Base-by-base conservation (phyloP, 2,888 invertebrate species). In the Cerceris ruficornis region DNA sequence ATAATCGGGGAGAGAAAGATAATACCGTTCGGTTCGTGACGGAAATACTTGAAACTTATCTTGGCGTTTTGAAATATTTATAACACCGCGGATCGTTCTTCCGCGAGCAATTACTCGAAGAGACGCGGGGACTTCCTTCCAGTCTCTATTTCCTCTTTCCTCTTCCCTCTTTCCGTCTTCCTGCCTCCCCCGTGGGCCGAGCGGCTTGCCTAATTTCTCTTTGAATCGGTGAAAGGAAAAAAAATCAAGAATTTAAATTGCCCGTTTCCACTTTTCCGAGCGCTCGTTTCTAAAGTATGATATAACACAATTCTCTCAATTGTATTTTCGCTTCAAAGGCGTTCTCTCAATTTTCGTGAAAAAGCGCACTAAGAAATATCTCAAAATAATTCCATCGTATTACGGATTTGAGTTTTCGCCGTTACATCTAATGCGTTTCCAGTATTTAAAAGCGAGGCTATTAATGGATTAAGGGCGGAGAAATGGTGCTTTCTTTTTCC, bases 61-160 rank as follows among this genome's bases (percentile, higher is more conserved):
- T 14, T 54, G 52, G 67, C 54, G 71, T 60, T 57, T 60, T 57
- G 13, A 74, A 8, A 11, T 43, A 13, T 14, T 46, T 28, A 13
- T 52, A 69, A 43, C 41, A 4, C 15, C 14, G 6, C 2, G 28
- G 43, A 42, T 43, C 2, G 17, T 6, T 39, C 13, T 13, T 13
- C 6, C 41, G 7, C 55, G 43, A 58, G 4, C n/a, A 15, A 57
- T 28, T 42, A 15, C 17, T 9, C n/a, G 11, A 49, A 42, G 15
- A 61, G 7, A 41, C 41, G 11, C 17, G 17, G 4, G 41, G 6
- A 7, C 41, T 17, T 43, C 8, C n/a, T 15, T 14, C 14, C 1
- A n/a, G n/a, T 28, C 6, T n/a, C 17, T 8, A 14, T 46, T 46
- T 46, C 46, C 13, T 11, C 46, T 46, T 28, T 28, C 28, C 28